These are phyloP conservation scores for Phocoena phocoena DNA, from an alignment of 2,113 vertebrate species.

Conservation along the genomic window DNA sequence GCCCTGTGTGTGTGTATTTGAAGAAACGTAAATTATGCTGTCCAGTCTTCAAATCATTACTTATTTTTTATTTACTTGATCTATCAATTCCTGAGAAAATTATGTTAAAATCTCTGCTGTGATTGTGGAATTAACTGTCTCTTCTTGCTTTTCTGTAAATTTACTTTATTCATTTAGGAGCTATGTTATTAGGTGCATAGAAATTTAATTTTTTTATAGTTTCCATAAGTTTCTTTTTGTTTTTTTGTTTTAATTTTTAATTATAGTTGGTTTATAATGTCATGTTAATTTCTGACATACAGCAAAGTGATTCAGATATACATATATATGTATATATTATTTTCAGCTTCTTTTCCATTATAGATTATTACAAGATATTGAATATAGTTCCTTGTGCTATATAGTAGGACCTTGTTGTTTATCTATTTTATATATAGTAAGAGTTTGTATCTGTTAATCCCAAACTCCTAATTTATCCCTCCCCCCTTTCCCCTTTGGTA, in stretches of 20 bases:
- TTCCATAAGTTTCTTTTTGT: not conserved
- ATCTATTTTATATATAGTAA: not conserved
- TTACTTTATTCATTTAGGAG: not conserved
- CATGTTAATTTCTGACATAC: not conserved
- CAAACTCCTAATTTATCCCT: not conserved
- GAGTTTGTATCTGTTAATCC: not conserved
- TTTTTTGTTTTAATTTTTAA: not conserved
- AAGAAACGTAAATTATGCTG: not conserved
- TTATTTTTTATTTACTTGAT: not conserved
- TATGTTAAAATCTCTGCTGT: not conserved
- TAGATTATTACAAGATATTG: not conserved
- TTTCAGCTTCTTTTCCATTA: not conserved
- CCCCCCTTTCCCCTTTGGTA: not conserved
- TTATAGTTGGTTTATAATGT: not conserved
- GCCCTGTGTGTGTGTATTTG: not conserved
- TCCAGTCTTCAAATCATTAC: not conserved
- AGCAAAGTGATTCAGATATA: not conserved
- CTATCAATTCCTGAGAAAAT: not conserved
- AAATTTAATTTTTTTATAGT: not conserved
- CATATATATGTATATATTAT: no score
- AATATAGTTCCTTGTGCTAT: not conserved
- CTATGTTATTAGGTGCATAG: not conserved
- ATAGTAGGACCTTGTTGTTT: not conserved
- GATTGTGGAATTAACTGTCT: not conserved
- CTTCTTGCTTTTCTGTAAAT: not conserved